phyloP scores from a whole-genome alignment of 1,140 invertebrate species.

The Tribolium madens region DNA sequence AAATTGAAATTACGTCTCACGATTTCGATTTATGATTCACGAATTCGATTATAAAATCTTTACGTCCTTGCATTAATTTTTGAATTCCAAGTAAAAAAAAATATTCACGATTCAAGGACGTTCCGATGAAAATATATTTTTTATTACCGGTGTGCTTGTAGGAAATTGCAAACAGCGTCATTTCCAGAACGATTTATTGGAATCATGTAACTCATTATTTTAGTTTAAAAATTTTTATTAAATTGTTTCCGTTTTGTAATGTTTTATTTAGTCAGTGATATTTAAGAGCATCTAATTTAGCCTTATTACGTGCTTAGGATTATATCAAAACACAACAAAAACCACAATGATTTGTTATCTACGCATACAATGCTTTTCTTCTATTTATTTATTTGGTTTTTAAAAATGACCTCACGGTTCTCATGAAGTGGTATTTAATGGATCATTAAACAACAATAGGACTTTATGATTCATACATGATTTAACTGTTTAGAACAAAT shows the following conservation, averaged over 20 bases:
- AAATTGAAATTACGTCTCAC: background rate
- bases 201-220: background rate
- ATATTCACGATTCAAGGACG: background rate
- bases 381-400: background rate
- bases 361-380: background rate
- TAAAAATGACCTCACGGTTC: background rate
- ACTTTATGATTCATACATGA: background rate
- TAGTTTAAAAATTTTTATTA: background rate
- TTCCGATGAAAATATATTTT: background rate
- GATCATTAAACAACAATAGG: background rate
- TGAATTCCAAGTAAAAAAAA: background rate
- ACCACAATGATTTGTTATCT: background rate
- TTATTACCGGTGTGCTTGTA: background rate
- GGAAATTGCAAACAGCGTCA: background rate
- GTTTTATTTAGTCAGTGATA: background rate
- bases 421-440: background rate
- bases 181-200: background rate
- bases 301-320: background rate
- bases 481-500: too few species aligned
- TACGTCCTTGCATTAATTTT: background rate
- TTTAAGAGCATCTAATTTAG: background rate
- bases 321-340: background rate
- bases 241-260: background rate
- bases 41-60: background rate
- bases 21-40: background rate